These are phyloP conservation scores for Lophochroa leadbeateri DNA, from an alignment of 2,113 vertebrate species.

Conservation along the genomic window DNA sequence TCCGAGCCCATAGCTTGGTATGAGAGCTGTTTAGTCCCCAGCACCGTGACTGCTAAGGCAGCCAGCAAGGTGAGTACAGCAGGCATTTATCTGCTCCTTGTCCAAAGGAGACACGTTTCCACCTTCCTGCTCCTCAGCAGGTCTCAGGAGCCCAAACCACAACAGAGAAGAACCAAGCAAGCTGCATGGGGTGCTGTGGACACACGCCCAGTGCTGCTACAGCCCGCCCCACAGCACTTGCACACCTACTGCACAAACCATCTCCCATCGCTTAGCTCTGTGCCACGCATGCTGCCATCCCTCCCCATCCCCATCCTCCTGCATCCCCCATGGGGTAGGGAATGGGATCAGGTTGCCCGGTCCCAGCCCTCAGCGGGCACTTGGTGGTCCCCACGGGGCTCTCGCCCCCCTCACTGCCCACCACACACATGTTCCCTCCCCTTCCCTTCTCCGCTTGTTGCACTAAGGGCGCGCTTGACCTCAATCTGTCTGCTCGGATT, in stretches of 20 bases:
- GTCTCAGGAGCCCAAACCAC: background rate
- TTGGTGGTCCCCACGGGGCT: rapidly evolving
- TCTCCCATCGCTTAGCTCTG: rapidly evolving
- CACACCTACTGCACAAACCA: rapidly evolving
- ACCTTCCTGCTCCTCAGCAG: rapidly evolving
- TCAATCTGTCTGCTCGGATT: slow-evolving; percentile 71
- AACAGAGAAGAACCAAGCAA: background rate
- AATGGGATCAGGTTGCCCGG: rapidly evolving
- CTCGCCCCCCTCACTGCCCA: background rate
- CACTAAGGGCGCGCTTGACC: slow-evolving; percentile 29
- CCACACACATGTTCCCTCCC: background rate
- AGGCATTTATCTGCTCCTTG: background rate
- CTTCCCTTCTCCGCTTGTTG: background rate
- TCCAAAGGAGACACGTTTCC: background rate
- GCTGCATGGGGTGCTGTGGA: background rate
- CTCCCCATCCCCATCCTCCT: background rate
- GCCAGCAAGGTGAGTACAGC: background rate
- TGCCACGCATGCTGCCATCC: rapidly evolving
- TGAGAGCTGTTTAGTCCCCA: background rate
- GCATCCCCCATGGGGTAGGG: rapidly evolving
- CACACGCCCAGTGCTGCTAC: rapidly evolving
- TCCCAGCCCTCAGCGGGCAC: background rate
- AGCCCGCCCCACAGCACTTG: rapidly evolving
- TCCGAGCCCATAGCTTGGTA: background rate
- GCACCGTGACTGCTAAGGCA: background rate